Evolutionary conservation across 1,140 invertebrate species (phyloP).

Genomic region (Pseudomyrmex concolor): DNA sequence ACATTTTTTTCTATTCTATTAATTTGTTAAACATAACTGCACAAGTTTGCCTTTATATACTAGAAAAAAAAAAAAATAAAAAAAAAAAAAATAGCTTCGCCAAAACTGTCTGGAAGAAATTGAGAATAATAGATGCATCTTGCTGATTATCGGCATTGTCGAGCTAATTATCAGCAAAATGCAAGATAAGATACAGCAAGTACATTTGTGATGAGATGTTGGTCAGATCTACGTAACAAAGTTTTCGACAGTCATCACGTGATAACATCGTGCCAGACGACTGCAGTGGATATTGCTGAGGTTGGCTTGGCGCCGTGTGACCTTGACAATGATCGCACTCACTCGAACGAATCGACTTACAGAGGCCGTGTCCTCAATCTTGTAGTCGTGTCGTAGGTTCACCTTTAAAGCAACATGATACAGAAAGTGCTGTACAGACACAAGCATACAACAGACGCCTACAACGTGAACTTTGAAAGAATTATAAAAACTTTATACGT

Average conservation of each 20-base stretch:
- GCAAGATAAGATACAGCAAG: no score
- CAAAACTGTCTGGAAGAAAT: no score
- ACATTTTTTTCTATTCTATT: no score
- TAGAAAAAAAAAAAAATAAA: no score
- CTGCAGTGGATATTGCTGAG: not conserved
- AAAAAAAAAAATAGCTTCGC: no score
- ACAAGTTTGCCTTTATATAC: no score
- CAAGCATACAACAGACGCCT: not conserved
- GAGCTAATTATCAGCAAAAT: no score
- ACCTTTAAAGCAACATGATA: not conserved
- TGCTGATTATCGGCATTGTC: no score
- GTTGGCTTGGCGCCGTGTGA: not conserved
- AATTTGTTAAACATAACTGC: no score
- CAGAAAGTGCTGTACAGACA: not conserved
- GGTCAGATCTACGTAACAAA: no score
- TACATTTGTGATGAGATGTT: no score
- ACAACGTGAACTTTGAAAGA: not conserved
- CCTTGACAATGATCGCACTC: conserved; percentile 56
- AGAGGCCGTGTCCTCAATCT: not conserved
- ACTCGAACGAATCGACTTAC: not conserved
- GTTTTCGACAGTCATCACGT: not conserved
- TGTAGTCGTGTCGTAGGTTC: not conserved
- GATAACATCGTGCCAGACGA: conserved; percentile 14
- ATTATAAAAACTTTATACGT: not conserved
- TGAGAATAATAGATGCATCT: no score